Evolutionary conservation across 2,797 vertebrate species (phyloP), one percentile per base, ranked within the genome.

Genomic region (Pterois miles): DNA sequence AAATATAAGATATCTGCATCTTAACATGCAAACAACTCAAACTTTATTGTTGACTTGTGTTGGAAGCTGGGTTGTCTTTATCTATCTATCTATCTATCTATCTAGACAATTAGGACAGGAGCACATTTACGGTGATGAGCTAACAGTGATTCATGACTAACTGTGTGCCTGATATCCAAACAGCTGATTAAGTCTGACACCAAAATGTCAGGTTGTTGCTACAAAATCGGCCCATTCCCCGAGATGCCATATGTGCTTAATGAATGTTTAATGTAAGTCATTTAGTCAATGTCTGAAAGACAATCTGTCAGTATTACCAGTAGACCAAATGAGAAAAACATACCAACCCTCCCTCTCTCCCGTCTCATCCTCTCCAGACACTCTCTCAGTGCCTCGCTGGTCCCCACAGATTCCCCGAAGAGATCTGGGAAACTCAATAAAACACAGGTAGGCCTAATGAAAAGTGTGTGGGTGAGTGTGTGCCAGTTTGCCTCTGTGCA

Each of bases 391-490:
- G 95, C 98, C 98, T 87, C 97, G 98, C 93, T 99, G 98, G 98
- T 99, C 98, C 84, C 98, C 98, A 5, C 98, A 99, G 96, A 98
- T 99, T 93, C 97, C 98, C 83, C 96, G 98, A 72, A 96, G 98
- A 96, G 98, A 99, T 94, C 94, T 99, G 33, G 97, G 98, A 94
- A 99, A 99, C 95, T 99, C 98, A 69, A 99, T 99, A 91, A 99
- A 99, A 96, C 98, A 99, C 97, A 98, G 98, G 98, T 99, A 96
- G 7, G 88, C 53, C 66, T 64, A 6, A 65, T 64, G 65, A 23
- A 67, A 52, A 77, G 66, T 27, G 76, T 34, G 75, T 71, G 58
- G 22, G 43, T 23, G 78, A 36, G 57, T 22, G 68, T 14, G 71
- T 56, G 56, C 38, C 36, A 31, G 33, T 75, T 34, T 73, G 11